These are phyloP conservation scores for Drosophila mercatorum DNA, from an alignment of 2,888 invertebrate genomes.

Conservation along the genomic window DNA sequence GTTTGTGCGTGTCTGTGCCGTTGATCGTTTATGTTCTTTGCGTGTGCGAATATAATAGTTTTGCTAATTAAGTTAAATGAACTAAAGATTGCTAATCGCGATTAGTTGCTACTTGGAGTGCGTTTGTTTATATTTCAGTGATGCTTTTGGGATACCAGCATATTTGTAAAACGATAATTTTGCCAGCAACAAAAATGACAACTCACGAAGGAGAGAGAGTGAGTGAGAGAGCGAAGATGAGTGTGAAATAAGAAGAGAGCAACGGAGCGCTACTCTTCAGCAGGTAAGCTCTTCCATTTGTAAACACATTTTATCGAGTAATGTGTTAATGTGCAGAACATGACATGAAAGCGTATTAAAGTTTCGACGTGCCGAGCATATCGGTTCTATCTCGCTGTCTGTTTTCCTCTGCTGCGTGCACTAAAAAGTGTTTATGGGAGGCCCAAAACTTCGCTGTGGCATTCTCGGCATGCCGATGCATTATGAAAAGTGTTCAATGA, in stretches of 20 bases:
- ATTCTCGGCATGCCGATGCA: conserved; percentile 56
- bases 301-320: neutral
- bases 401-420: conserved; percentile 14
- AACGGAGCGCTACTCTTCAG: neutral
- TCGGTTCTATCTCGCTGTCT: neutral
- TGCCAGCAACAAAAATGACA: neutral
- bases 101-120: neutral
- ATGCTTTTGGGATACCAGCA: neutral
- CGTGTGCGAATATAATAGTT: conserved; percentile 6
- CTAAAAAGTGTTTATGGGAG: conserved; percentile 47
- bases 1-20: conserved; percentile 1
- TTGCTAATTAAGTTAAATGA: conserved; percentile 4
- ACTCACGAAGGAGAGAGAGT: neutral
- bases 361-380: neutral
- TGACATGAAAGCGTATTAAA: conserved; percentile 7
- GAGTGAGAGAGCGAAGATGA: neutral
- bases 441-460: conserved; percentile 6
- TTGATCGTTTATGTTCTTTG: conserved; percentile 5
- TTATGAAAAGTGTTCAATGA: conserved; percentile 23
- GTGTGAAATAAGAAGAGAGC: neutral
- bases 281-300: neutral
- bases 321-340: conserved; percentile 3
- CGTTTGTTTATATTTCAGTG: neutral
- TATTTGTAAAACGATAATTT: neutral
- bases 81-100: conserved; percentile 1